phyloP scores from a whole-genome alignment of 2,888 invertebrate genomes.

The Eueremaeus valkanovi region DNA sequence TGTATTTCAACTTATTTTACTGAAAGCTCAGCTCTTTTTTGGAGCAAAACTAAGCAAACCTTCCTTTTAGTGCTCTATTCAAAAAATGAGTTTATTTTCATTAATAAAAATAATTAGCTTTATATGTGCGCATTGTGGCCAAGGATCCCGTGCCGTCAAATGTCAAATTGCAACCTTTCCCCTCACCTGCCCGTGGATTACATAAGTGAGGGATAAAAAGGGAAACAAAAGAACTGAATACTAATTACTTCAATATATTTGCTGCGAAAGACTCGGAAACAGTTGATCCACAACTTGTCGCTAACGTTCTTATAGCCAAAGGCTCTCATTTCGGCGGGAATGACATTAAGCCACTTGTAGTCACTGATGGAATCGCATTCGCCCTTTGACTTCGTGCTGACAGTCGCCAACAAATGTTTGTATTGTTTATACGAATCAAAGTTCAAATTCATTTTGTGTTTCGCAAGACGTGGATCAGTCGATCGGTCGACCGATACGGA shows the following conservation, averaged over 20 bases:
- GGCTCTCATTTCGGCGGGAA: not conserved
- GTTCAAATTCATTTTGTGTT: not conserved
- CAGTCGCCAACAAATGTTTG: not conserved
- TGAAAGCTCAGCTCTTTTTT: too few species aligned
- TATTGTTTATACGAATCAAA: not conserved
- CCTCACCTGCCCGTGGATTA: too few species aligned
- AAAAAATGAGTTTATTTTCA: too few species aligned
- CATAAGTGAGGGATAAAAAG: too few species aligned
- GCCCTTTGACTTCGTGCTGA: not conserved
- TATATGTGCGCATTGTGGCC: too few species aligned
- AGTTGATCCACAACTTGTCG: not conserved
- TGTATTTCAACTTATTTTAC: too few species aligned
- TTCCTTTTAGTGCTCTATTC: too few species aligned
- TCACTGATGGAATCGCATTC: not conserved
- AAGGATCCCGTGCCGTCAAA: too few species aligned
- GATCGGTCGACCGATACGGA: not conserved
- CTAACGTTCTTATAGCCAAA: not conserved
- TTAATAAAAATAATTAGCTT: too few species aligned
- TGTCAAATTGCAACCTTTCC: too few species aligned
- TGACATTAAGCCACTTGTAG: constrained; percentile 11
- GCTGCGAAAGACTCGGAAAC: not conserved
- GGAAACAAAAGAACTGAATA: too few species aligned
- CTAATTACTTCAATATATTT: not conserved
- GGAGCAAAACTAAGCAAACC: too few species aligned
- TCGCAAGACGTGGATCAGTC: not conserved